phyloP scores from a whole-genome alignment of 2,888 invertebrate species.

The Drosophila picticornis region DNA sequence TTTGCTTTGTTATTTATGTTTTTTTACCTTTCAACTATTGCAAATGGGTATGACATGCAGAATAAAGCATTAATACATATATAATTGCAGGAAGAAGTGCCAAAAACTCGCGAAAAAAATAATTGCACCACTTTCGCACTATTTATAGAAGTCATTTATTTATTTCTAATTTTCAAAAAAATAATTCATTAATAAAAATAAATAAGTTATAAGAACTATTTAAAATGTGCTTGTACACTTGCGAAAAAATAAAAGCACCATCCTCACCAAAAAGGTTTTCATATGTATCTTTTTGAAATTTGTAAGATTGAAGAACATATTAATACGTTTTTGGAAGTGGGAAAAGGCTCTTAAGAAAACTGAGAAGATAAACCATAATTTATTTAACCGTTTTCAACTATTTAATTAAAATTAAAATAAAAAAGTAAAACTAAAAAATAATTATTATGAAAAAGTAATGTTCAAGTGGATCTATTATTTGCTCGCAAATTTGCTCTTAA shows the following conservation, averaged over 20 bases:
- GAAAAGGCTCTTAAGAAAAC: not conserved
- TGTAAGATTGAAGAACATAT: not conserved
- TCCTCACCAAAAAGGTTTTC: too few relatives aligned
- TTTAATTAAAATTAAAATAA: too few relatives aligned
- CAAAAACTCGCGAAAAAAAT: not conserved
- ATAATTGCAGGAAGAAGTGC: not conserved
- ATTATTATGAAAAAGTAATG: not conserved
- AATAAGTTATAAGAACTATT: not conserved
- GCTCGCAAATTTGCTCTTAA: too few relatives aligned
- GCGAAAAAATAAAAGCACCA: too few relatives aligned
- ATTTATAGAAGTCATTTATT: not conserved
- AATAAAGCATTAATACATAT: not conserved
- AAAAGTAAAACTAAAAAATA: not conserved
- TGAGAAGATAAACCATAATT: not conserved
- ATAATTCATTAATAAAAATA: not conserved
- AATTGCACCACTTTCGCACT: not conserved
- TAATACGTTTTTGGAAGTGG: not conserved
- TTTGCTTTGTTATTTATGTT: conserved; percentile 40
- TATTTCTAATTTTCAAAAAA: not conserved
- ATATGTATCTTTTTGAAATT: not conserved
- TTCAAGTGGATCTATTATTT: too few relatives aligned
- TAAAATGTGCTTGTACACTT: not conserved
- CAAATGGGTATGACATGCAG: not conserved
- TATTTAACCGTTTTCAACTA: too few relatives aligned
- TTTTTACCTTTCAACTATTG: not conserved